phyloP scores from a whole-genome alignment of 2,797 vertebrate genomes.

The Pagetopsis macropterus region DNA sequence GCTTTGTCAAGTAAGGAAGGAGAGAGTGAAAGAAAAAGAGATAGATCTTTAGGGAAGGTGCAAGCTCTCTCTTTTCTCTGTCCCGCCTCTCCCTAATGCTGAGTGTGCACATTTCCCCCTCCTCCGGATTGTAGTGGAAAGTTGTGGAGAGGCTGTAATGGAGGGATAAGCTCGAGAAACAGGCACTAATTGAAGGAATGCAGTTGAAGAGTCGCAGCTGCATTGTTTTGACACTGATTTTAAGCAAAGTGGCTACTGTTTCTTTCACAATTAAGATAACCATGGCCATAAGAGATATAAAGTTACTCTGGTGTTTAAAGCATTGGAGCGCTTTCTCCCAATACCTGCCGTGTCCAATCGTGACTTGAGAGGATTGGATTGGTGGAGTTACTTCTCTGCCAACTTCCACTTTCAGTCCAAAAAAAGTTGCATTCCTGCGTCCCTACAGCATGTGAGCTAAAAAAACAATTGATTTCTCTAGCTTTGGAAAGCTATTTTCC shows the following conservation, averaged over 20 bases:
- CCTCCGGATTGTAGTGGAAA: constrained; percentile 62
- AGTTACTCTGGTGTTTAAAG: constrained; percentile 35
- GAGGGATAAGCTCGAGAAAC: constrained; percentile 55
- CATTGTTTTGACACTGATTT: constrained; percentile 62
- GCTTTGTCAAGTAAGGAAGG: constrained; percentile 62
- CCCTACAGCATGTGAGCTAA: constrained; percentile 52
- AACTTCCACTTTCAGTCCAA: constrained; percentile 54
- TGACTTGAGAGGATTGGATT: constrained; percentile 68
- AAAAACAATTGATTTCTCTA: constrained; percentile 40
- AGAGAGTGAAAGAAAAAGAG: constrained; percentile 45
- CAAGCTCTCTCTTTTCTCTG: constrained; percentile 45
- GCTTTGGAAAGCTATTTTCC: constrained; percentile 58
- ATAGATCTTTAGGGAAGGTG: constrained; percentile 58
- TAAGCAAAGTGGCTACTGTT: constrained; percentile 53
- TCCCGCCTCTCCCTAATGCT: constrained; percentile 37
- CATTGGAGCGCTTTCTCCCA: constrained; percentile 33
- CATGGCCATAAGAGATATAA: constrained; percentile 29
- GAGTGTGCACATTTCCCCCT: constrained; percentile 55
- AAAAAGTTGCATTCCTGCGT: constrained; percentile 68
- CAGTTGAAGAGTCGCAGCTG: constrained; percentile 37
- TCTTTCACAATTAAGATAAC: constrained; percentile 52
- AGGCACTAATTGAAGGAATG: constrained; percentile 58
- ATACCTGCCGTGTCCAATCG: constrained; percentile 55
- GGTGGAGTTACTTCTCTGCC: constrained; percentile 50
- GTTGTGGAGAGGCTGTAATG: constrained; percentile 51